Conservation (phyloP, 1,140 invertebrate species). For the Zaprionus ghesquierei region DNA sequence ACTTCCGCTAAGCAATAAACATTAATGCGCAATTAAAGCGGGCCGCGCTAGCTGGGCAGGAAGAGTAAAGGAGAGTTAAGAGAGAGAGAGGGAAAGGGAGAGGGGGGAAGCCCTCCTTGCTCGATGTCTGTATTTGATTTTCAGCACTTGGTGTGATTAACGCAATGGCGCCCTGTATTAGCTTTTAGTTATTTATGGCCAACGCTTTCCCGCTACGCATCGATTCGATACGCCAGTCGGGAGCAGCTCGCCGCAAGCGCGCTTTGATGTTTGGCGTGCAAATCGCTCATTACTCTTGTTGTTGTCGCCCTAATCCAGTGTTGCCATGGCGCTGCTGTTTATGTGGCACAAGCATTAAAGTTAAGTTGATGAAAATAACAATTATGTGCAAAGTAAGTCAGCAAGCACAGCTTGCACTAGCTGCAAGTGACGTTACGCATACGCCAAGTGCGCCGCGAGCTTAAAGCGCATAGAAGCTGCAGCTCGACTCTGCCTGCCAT, state of each 20-base stretch:
- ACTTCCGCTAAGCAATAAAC: constrained; percentile 75
- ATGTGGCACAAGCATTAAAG: constrained; percentile 1
- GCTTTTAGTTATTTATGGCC: constrained; percentile 60
- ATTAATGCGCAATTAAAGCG: constrained; percentile 79
- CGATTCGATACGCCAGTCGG: constrained; percentile 21
- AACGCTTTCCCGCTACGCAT: not conserved
- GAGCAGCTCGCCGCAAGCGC: not conserved
- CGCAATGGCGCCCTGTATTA: constrained; percentile 50
- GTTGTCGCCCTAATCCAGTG: not conserved
- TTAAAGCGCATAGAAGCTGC: too few relatives aligned
- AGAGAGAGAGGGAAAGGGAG: not conserved
- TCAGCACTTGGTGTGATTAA: constrained; percentile 63
- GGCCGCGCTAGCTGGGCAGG: not conserved
- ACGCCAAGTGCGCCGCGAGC: not conserved
- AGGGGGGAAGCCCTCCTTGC: not conserved
- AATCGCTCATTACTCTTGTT: not conserved
- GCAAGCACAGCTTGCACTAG: not conserved
- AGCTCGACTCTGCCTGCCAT: too few relatives aligned
- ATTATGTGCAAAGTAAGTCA: constrained; percentile 7
- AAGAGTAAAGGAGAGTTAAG: not conserved
- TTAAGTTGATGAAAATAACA: constrained; percentile 1
- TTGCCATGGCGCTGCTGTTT: constrained; percentile 24
- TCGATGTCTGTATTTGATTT: constrained; percentile 68
- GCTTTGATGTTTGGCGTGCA: constrained; percentile 26
- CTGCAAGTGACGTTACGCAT: not conserved